Evolutionary conservation across 2,888 invertebrate species (phyloP).

Genomic region (Ceramica pisi): DNA sequence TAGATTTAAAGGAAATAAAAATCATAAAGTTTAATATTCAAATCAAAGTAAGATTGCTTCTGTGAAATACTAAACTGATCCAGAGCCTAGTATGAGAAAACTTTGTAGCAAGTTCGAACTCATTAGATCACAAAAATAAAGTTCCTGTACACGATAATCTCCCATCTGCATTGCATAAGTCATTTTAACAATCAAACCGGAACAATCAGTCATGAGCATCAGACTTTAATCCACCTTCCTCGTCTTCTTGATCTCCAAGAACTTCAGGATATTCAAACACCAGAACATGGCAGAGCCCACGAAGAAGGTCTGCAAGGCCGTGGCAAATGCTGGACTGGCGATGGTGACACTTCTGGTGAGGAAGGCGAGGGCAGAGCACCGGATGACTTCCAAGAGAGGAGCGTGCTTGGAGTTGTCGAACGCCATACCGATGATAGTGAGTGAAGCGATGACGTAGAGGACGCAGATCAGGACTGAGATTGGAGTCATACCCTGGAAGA

Average conservation of each 20-base stretch:
- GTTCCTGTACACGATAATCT: constrained; percentile 6
- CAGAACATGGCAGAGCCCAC: constrained; percentile 92
- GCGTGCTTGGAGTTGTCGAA: constrained; percentile 93
- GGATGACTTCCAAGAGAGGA: constrained; percentile 91
- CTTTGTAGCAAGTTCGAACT: background rate
- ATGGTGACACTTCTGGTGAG: constrained; percentile 82
- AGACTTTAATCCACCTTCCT: constrained; percentile 59
- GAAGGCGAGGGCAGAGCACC: constrained; percentile 92
- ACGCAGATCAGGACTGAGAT: constrained; percentile 91
- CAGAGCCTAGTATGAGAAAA: background rate
- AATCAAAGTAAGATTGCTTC: background rate
- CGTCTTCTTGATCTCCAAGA: constrained; percentile 90
- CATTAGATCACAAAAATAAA: background rate
- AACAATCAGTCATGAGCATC: constrained; percentile 48
- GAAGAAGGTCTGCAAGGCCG: constrained; percentile 90
- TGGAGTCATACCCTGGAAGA: constrained; percentile 92
- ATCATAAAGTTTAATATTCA: background rate
- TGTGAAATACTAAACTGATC: background rate
- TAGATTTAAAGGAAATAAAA: background rate
- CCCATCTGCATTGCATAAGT: constrained; percentile 20
- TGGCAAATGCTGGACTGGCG: constrained; percentile 81
- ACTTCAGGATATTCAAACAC: constrained; percentile 91
- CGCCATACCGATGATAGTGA: constrained; percentile 93
- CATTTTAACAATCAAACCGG: constrained; percentile 17
- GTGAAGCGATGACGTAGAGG: constrained; percentile 92